Conservation (phyloP, 2,797 vertebrate species). For the Scarus forsteni region DNA sequence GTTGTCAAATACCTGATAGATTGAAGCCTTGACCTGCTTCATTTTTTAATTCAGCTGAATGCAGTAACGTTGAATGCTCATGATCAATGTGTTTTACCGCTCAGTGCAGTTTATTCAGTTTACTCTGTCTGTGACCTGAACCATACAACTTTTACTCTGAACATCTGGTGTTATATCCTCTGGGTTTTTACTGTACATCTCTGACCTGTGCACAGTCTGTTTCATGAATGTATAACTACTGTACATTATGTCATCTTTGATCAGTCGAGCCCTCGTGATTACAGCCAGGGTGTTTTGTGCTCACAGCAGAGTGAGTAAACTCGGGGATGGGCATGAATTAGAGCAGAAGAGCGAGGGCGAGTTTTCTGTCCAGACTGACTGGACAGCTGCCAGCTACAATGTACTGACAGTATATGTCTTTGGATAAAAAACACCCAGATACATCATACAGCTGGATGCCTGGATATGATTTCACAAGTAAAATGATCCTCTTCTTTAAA, state of each 20-base stretch:
- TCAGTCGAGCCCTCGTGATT: conserved; percentile 50
- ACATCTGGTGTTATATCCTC: conserved; percentile 43
- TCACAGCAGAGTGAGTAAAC: conserved; percentile 32
- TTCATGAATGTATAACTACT: conserved; percentile 20
- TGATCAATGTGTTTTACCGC: background rate
- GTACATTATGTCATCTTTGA: conserved; percentile 43
- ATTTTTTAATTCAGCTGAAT: background rate
- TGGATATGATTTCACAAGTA: background rate
- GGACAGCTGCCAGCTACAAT: conserved; percentile 48
- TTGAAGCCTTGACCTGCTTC: background rate
- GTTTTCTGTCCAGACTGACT: conserved; percentile 45
- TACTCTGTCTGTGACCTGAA: conserved; percentile 12
- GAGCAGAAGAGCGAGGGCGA: conserved; percentile 70
- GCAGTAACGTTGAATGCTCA: background rate
- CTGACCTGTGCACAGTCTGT: conserved; percentile 25
- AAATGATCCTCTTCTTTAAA: background rate
- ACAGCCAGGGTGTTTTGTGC: conserved; percentile 37
- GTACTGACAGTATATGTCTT: conserved; percentile 14
- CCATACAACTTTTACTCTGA: conserved; percentile 2
- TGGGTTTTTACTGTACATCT: conserved; percentile 1
- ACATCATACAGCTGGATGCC: background rate
- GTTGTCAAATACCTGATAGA: too few species aligned
- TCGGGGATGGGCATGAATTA: conserved; percentile 65
- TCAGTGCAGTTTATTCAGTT: background rate
- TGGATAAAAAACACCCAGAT: conserved; percentile 20